These are phyloP conservation scores for Eptesicus fuscus DNA, from an alignment of 2,113 vertebrate species.

Conservation along the genomic window DNA sequence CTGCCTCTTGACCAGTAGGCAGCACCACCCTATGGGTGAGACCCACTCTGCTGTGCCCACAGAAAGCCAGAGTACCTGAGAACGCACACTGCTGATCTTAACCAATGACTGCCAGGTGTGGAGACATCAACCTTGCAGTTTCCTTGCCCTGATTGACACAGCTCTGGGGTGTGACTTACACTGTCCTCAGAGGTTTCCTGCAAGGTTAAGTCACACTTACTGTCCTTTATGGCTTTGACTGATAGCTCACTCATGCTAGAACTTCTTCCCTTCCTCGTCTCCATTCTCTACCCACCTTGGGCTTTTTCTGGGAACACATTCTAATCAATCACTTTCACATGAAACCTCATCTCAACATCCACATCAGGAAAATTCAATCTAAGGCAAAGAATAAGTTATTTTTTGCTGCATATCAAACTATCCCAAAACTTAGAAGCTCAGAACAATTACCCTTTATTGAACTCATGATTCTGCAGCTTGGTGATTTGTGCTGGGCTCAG, in stretches of 20 bases:
- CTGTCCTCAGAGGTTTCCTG: neutral
- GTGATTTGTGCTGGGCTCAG: neutral
- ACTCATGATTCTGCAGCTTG: neutral
- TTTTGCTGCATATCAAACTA: neutral
- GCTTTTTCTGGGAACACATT: neutral
- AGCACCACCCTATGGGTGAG: neutral
- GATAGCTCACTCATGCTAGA: neutral
- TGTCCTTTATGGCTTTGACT: neutral
- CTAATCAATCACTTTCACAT: neutral
- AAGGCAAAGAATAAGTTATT: neutral
- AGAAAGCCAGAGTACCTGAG: neutral
- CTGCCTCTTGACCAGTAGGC: neutral
- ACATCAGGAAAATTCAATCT: neutral
- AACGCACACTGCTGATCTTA: neutral
- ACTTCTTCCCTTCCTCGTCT: neutral
- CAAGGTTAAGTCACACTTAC: neutral
- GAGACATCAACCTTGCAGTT: neutral
- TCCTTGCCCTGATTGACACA: neutral
- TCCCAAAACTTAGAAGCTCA: neutral
- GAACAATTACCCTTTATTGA: neutral
- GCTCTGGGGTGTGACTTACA: neutral
- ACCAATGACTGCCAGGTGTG: accelerated
- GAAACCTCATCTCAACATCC: neutral
- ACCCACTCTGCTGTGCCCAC: neutral
- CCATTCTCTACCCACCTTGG: neutral